Percentiles rank a stretch among this genome's conserved stretches.
phyloP scores from a whole-genome alignment of 2,113 vertebrate genomes.

The Pan paniscus region DNA sequence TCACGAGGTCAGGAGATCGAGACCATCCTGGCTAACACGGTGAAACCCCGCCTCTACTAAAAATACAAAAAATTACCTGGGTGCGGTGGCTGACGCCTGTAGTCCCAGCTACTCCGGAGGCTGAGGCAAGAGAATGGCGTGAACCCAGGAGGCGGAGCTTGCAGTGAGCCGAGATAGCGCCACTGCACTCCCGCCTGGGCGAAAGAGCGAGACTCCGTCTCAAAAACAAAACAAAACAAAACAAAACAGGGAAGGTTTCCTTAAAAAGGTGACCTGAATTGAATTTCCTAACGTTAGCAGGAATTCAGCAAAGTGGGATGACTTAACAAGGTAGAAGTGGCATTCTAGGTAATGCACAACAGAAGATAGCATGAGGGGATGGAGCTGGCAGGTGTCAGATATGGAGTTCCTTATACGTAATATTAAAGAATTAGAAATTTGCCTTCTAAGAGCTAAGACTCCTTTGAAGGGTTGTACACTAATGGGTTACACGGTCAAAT shows the following conservation, averaged over 20 bases:
- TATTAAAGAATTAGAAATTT: neutral
- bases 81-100: no score
- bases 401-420: fast-evolving
- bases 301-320: neutral
- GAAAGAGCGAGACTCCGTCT: no score
- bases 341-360: neutral
- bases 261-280: neutral
- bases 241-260: neutral
- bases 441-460: neutral
- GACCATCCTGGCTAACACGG: no score
- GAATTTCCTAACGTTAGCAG: neutral
- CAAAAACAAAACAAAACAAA: no score
- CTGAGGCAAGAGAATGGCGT: no score
- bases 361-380: neutral
- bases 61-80: no score
- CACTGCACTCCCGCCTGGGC: no score
- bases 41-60: no score
- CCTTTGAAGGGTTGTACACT: neutral
- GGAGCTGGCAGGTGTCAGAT: neutral
- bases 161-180: no score
- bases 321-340: neutral
- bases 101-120: no score
- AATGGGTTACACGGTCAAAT: neutral
- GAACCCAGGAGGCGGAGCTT: no score
- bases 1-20: no score